phyloP scores from a whole-genome alignment of 1,140 invertebrate genomes.

The Drosophila nigromelanica region DNA sequence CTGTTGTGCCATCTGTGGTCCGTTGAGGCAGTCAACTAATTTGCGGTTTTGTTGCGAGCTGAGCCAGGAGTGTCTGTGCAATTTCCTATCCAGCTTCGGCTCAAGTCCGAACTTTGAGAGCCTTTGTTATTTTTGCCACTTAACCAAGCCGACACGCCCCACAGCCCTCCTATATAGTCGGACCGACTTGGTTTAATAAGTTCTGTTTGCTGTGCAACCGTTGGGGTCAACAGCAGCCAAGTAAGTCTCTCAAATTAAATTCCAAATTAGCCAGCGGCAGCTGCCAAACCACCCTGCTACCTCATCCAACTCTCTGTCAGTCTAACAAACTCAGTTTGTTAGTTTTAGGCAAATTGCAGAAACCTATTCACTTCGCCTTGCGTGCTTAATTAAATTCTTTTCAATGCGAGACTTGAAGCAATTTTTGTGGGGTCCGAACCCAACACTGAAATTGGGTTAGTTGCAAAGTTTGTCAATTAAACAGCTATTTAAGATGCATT shows the following conservation, averaged over 20 bases:
- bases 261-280: constrained; percentile 41
- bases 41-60: constrained; percentile 45
- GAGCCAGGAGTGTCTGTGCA: constrained; percentile 25
- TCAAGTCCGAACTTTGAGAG: constrained; percentile 28
- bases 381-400: constrained; percentile 60
- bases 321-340: constrained; percentile 40
- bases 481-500: constrained; percentile 30
- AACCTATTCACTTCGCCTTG: constrained; percentile 20
- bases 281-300: background rate
- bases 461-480: constrained; percentile 28
- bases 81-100: constrained; percentile 31
- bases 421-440: constrained; percentile 1
- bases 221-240: constrained; percentile 23
- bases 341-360: constrained; percentile 51
- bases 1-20: constrained; percentile 44
- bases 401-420: constrained; percentile 33
- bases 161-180: background rate
- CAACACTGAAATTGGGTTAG: constrained; percentile 9
- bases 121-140: constrained; percentile 49
- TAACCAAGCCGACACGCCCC: constrained; percentile 44
- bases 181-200: constrained; percentile 30
- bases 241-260: constrained; percentile 32
- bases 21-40: constrained; percentile 49
- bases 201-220: constrained; percentile 40
- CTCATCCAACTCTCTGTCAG: background rate